Evolutionary conservation across 92 coral and sea anemone species (phyloP), one percentile per base, ranked within the genome.

Genomic region (Paragorgia papillata): DNA sequence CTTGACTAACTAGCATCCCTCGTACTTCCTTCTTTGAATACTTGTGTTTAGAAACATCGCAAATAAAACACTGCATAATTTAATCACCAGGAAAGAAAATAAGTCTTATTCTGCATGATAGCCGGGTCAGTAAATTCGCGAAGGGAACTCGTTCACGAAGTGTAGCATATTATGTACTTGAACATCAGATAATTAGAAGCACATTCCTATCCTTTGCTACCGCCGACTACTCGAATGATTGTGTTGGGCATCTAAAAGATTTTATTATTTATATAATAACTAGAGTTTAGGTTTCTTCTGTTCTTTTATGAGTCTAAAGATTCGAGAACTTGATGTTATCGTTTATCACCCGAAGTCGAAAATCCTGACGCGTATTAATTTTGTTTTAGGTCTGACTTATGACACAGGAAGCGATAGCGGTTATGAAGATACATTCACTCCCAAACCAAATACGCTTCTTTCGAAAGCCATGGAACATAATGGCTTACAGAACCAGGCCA

Each of bases 401-500:
- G 78, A 71, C 15, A 46, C 33, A 3, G 55, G 55, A 68, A 68
- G 43, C 71, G 71, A 64, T 6, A 48, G 56, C 25, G 35, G 75
- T 68, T 40, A 35, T 20, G 78, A 71, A 71, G 49, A 58, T 21
- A 54, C 63, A 7, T 71, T 71, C 20, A 5, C 34, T 13, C 78
- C 78, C 0, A 71, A 55, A 27, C 63, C 78, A 26, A 51, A 69
- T 22, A 71, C 78, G 17, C 78, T 71, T 55, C 63, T 54, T 7
- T 53, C 78, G 63, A 32, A 71, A 53, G 78, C 78, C 19, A 26
- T 55, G 78, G 78, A 71, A 55, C 57, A 28, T 37, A 48, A 68
- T 27, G 59, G 54, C 14, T 46, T 46, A 46, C 64, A 53, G 35
- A 3, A 35, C 24, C 78, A 71, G 28, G 30, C 78, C 1, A 71